Base-by-base conservation (phyloP, 1,140 invertebrate species). In the Aphelenchoides avenae region DNA sequence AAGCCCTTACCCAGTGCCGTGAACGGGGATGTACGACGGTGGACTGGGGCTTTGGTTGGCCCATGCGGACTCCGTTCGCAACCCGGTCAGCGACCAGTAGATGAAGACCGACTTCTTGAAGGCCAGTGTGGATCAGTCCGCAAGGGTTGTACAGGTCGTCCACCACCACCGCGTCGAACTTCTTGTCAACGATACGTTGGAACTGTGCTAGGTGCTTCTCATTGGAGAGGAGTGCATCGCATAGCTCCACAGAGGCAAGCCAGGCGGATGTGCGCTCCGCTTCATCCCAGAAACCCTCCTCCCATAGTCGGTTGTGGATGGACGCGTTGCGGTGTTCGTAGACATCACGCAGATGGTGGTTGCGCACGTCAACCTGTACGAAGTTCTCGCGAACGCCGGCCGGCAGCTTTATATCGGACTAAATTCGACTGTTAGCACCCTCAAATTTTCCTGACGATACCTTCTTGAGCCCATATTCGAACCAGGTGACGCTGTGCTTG, bases 131-230 rank as follows among this genome's bases (percentile, higher is more conserved):
- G 7, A 44, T 33, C 4, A 55, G 31, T 34, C 11, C 41, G 22
- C 75, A 77, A 18, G 73, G 73, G 44, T 77, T 77, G 66, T 75
- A 75, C 9, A 75, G 42, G 52, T 75, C 73, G 53, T 75, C 73
- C 9, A 75, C 46, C 27, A 73, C 58, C 15, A 70, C 66, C 15
- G 67, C 49, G 55, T 68, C 66, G 40, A 69, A 73, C 27, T 66
- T 22, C 20, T 57, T 31, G 5, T 39, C 31, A 22, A 75, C 61
- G 2, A 77, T 33, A 15, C 26, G 33, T 15, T 75, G 68, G 39
- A 75, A 75, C 20, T 39, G 39, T 15, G 30, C 43, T 39, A 58
- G 63, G 24, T 51, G 46, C 29, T 57, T 42, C 15, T 43, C 20
- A 13, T 57, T 20, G 30, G 52, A 30, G 11, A 75, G 49, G 7